Evolutionary conservation across 30 jellyfish, hydroid and myxozoan species (phyloP).

Genomic region (Mastigias papua): DNA sequence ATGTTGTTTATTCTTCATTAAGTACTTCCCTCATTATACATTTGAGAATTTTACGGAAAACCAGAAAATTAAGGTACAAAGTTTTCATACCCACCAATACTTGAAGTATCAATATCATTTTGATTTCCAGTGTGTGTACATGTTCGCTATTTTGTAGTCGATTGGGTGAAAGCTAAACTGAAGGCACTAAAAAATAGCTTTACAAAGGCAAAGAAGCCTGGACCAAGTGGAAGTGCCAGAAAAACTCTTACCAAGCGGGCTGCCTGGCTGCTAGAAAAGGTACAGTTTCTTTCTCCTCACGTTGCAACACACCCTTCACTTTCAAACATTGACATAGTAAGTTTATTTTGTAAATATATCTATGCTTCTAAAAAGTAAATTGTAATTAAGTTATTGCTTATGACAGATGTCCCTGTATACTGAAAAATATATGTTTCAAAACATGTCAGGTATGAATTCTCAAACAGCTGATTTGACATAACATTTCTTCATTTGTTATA

Average conservation of each 20-base stretch:
- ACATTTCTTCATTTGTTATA: neutral
- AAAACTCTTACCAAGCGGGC: conserved; percentile 2
- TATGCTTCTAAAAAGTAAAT: neutral
- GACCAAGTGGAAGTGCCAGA: conserved; percentile 1
- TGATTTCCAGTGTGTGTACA: neutral
- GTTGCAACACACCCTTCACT: conserved; percentile 15
- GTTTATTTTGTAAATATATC: neutral
- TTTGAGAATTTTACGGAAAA: neutral
- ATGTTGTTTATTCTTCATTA: too few species aligned
- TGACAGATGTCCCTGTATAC: neutral
- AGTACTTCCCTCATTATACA: neutral
- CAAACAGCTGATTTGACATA: neutral
- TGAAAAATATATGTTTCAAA: neutral
- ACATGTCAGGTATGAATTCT: neutral
- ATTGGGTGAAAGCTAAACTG: conserved; percentile 25
- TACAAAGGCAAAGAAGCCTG: conserved; percentile 29
- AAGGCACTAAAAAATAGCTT: conserved; percentile 3
- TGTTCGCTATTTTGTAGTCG: conserved; percentile 8
- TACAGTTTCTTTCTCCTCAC: conserved; percentile 12
- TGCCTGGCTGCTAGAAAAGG: conserved; percentile 8
- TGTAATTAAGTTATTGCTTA: neutral
- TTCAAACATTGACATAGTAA: conserved; percentile 18
- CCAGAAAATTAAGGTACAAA: too few species aligned
- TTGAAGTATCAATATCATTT: neutral
- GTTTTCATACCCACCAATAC: neutral